These are phyloP conservation scores for Ophiothrix spiculata DNA, from an alignment of 35 echinoderm and acorn worm genomes.

Conservation along the genomic window DNA sequence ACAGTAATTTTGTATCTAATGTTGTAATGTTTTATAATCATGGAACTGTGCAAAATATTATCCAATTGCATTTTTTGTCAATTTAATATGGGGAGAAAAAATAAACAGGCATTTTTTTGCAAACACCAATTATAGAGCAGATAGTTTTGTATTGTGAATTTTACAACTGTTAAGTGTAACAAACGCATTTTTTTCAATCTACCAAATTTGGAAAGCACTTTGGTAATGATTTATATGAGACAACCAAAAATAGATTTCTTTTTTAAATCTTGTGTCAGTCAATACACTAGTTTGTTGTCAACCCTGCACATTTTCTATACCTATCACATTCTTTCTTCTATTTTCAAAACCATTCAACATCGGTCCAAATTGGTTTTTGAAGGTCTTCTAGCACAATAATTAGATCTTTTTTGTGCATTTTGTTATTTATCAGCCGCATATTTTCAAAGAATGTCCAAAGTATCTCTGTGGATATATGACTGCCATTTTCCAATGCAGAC, in stretches of 20 bases:
- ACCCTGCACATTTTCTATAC: no score
- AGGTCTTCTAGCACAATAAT: background rate
- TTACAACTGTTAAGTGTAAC: background rate
- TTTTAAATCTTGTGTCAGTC: no score
- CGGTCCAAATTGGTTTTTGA: slow-evolving; percentile 15
- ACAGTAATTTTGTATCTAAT: slow-evolving; percentile 2
- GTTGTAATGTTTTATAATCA: slow-evolving; percentile 16
- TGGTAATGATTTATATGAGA: background rate
- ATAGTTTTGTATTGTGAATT: slow-evolving; percentile 1
- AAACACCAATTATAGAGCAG: background rate
- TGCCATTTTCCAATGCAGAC: background rate
- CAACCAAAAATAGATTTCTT: background rate
- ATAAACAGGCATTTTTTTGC: background rate
- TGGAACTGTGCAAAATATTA: background rate
- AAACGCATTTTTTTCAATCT: background rate
- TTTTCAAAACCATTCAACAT: background rate
- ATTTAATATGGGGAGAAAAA: background rate
- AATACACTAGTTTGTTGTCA: no score
- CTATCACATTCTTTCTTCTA: no score
- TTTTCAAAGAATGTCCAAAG: slow-evolving; percentile 12
- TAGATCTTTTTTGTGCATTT: background rate
- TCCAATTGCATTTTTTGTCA: background rate
- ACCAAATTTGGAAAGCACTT: background rate
- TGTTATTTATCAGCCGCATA: background rate
- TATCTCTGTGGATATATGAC: background rate